Base-by-base conservation (phyloP, 64 coral and sea anemone species). In the Orbicella faveolata region DNA sequence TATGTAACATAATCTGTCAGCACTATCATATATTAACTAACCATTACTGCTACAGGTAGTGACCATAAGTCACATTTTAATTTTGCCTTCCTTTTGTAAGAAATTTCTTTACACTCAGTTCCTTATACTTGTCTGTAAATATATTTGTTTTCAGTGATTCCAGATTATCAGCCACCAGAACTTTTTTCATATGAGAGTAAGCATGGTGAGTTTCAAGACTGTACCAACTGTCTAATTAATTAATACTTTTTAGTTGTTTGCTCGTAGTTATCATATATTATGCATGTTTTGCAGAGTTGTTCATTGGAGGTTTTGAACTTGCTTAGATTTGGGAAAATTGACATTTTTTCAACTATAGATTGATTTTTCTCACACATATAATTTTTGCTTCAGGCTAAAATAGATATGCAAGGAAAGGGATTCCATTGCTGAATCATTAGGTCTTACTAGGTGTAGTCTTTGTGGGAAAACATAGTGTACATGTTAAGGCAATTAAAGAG, bases 161-260 rank as follows among this genome's bases (percentile, higher is more conserved):
- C 80, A n/a, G 94, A 96, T 25, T 93, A 88, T 39, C 73, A 83
- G 62, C 77, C 91, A 20, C 94, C 94, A 39, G 94, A 96, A 19
- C 72, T 96, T 10, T 93, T 96, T 88, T 93, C 90, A 1, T 93
- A 77, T 75, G 81, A 87, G 33, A 96, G 94, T n/a, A 96, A 96
- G 84, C 81, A 96, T 81, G 94, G 94, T 96, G 73, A 87, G 74
- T 89, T 52, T 55, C 3, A 41, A 34, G 9, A 14, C 35, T 12
- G 33, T 52, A 83, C 25, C 34, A 17, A 4, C 3, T 54, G 36
- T 17, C 44, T 6, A 48, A 48, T 48, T 48, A 48, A 48, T 64
- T 5, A 18, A 21, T 64, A 19, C 16, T 19, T 64, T 64, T 64
- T 64, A 64, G 5, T 48, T 48, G 44, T 48, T 48, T 48, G 30